Base-by-base conservation (phyloP, 2,113 vertebrate species). In the Chinchilla lanigera region DNA sequence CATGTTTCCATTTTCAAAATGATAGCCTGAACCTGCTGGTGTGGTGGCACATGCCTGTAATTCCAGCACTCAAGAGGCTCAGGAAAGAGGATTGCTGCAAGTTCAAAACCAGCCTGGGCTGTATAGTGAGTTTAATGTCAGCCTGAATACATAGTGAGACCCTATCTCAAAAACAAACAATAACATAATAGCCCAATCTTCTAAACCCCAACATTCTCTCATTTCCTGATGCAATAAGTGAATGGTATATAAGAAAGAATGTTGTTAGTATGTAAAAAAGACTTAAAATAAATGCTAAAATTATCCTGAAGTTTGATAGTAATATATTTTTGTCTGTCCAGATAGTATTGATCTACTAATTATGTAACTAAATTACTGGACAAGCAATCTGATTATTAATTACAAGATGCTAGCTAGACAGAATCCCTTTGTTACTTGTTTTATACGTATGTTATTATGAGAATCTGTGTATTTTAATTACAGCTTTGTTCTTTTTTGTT, bases 401-500 rank as follows among this genome's bases (percentile, higher is more conserved):
- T 69, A 92, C 7, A 83, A 89, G 96, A 73, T 17, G 6, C 71
- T 93, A 94, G 1, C 14, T 58, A 77, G 86, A 69, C 9, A 61
- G 56, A 60, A 93, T 91, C 35, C 88, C 30, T 1, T 47, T 33
- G 5, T 94, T 89, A 69, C 17, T 65, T 92, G 89, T 94, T 86
- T 3, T 30, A 80, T 82, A 82, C 75, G 86, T 91, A 56, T 69
- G 80, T 89, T 77, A 91, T 26, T 71, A 28, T 3, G 81, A 87
- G 92, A 77, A 52, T 88, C 38, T 73, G 44, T 88, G 16, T 69
- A 56, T 50, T 89, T 58, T 95, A 93, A 82, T 95, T 69, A 89
- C 7, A 58, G 3, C 90, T 94, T 96, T 97, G 44, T 94, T 80
- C 44, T 96, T 47, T 98, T 96, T 97, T 67, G 87, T 98, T 99